Conservation (phyloP, 2,797 vertebrate genomes). For the Fringilla coelebs region DNA sequence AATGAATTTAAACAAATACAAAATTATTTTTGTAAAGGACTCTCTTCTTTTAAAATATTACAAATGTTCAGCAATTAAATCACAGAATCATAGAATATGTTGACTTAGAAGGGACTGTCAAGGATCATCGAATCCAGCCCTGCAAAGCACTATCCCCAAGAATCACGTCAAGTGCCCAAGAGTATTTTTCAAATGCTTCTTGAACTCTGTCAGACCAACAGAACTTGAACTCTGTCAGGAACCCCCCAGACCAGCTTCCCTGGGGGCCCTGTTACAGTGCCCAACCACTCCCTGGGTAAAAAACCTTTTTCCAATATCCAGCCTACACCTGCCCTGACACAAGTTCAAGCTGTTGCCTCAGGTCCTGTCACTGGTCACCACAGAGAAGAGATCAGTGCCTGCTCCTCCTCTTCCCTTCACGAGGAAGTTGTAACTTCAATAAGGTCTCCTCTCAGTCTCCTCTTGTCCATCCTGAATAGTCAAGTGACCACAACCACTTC, state of each 20-base stretch:
- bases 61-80: not conserved
- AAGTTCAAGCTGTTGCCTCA: not conserved
- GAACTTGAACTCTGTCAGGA: not conserved
- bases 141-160: not conserved
- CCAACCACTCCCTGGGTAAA: no score
- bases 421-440: no score
- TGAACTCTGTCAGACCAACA: not conserved
- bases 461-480: not conserved
- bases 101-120: not conserved
- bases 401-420: not conserved
- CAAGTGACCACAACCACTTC: not conserved
- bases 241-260: not conserved
- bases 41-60: not conserved
- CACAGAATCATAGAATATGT: not conserved
- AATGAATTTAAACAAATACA: not conserved
- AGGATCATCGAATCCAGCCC: no score
- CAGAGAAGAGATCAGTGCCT: not conserved
- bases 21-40: not conserved
- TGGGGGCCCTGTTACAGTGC: not conserved
- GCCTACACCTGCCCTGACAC: not conserved
- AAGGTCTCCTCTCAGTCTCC: not conserved
- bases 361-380: not conserved
- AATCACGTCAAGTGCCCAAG: rapidly evolving
- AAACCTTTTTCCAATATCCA: not conserved
- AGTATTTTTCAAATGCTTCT: not conserved